Conservation (phyloP, 2,797 vertebrate genomes). For the Sebastes alutus region DNA sequence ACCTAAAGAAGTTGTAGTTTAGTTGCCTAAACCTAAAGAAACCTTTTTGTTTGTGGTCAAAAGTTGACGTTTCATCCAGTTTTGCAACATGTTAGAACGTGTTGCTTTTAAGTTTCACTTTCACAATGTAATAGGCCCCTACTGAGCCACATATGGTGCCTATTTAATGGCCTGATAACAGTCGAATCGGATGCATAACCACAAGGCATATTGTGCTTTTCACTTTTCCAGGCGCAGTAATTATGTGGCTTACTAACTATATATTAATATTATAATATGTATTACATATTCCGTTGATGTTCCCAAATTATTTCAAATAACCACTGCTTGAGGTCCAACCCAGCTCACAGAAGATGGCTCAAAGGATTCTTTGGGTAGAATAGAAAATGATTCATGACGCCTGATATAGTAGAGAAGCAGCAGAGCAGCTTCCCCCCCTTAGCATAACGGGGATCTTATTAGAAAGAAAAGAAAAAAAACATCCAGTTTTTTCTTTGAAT, state of each 20-base stretch:
- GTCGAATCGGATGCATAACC: background rate
- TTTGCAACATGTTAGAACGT: background rate
- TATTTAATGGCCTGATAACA: background rate
- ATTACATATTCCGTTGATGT: background rate
- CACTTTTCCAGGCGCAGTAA: background rate
- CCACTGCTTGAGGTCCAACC: background rate
- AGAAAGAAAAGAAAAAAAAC: background rate
- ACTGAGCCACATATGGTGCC: background rate
- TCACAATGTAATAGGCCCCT: background rate
- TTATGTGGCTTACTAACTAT: background rate
- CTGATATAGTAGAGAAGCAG: background rate
- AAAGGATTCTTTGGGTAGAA: background rate
- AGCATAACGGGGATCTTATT: slow-evolving; percentile 20
- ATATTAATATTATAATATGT: background rate
- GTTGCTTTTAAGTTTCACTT: background rate
- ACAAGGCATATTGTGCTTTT: background rate
- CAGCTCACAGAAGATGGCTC: background rate
- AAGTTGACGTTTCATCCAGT: background rate
- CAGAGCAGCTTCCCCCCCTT: background rate
- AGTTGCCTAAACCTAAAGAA: too few species aligned
- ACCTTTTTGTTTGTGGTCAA: too few species aligned
- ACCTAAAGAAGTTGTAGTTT: too few species aligned
- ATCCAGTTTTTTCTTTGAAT: slow-evolving; percentile 4
- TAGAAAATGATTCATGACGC: background rate
- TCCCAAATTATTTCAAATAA: background rate